Evolutionary conservation across 1,140 invertebrate genomes (phyloP).

Genomic region (Heliothis virescens): DNA sequence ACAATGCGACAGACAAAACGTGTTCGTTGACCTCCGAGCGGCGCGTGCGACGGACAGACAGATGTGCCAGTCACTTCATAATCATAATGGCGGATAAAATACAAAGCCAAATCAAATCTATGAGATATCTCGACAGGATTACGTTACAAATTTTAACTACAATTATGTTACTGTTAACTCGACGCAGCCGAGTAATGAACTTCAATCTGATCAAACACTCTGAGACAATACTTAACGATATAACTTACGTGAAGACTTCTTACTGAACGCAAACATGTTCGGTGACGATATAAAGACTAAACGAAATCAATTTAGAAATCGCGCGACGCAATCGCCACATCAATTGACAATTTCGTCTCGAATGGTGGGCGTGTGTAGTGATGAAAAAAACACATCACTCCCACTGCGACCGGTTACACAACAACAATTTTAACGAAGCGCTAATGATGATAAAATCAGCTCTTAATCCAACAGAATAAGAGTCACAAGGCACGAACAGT

Average conservation of each 20-base stretch:
- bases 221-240: constrained; percentile 52
- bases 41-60: constrained; percentile 73
- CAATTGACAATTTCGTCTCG: constrained; percentile 65
- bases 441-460: constrained; percentile 58
- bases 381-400: constrained; percentile 84
- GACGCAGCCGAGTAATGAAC: constrained; percentile 72
- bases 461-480: constrained; percentile 64
- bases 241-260: constrained; percentile 32
- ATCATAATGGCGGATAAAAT: constrained; percentile 73
- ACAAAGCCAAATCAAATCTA: constrained; percentile 78
- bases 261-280: constrained; percentile 30
- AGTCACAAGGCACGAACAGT: constrained; percentile 49
- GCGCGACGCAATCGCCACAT: constrained; percentile 64
- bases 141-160: constrained; percentile 81
- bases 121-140: constrained; percentile 78
- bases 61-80: constrained; percentile 80
- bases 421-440: constrained; percentile 60
- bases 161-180: constrained; percentile 77
- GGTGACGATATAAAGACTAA: constrained; percentile 18
- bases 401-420: constrained; percentile 77
- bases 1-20: constrained; percentile 61
- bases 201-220: constrained; percentile 67
- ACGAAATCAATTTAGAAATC: constrained; percentile 67
- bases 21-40: constrained; percentile 68
- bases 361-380: constrained; percentile 79